Base-by-base conservation (phyloP, 2,113 vertebrate genomes). In the Salminus brasiliensis region DNA sequence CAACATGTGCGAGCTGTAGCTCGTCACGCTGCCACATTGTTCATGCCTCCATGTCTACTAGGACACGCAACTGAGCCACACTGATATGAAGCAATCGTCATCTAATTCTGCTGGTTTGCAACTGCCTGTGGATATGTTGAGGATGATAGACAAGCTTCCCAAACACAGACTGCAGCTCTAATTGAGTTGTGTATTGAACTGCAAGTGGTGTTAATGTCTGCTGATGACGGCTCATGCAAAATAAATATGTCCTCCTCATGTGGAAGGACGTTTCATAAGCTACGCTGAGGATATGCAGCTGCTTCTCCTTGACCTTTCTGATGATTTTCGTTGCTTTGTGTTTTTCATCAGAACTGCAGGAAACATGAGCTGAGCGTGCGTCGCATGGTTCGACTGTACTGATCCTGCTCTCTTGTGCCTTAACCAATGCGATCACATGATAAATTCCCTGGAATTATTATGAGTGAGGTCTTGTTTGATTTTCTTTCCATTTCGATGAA, bases 221-320 rank as follows among this genome's bases (percentile, higher is more conserved):
- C 10, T 67, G 65, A 67, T n/a, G 59, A 30, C 29, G 15, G 30
- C 62, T 69, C 16, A 12, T 68, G 49, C 25, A 43, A 57, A 39
- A 57, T 57, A 43, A 68, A 43, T 36, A 76, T 25, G 25, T 41
- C 18, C 67, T 12, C 63, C 23, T 55, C 43, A n/a, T 55, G 47
- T 66, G 49, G n/a, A 77, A 43, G 16, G 18, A 68, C 11, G 74
- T 78, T 69, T 41, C 66, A 69, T 78, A 59, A 78, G 75, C 65
- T 53, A 2, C 16, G 3, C 0, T 76, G 36, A 69, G 47, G 66
- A 69, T 30, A 49, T 59, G 29, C 65, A 69, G 76, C 76, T 70
- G 65, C 39, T 78, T 70, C 65, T 69, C 76, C 63, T 68, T 57
- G 49, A 77, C 47, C 65, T 68, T 69, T 57, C 65, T 36, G 59